Base-by-base conservation (phyloP, 2,888 invertebrate species). In the Eupelmus urozonus region DNA sequence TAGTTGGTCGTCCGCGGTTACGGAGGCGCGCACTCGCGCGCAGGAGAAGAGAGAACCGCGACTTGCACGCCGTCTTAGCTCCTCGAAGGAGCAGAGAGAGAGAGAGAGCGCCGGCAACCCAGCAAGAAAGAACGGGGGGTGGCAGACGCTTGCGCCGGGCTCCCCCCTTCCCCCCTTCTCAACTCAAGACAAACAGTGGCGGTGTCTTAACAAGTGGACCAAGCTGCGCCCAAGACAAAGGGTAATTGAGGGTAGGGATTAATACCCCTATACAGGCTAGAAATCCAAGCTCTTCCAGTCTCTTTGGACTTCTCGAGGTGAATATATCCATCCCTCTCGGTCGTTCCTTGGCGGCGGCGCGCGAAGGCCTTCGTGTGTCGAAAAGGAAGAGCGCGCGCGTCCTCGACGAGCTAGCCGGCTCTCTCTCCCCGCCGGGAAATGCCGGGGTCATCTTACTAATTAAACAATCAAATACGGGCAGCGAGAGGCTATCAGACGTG, bases 181-280 rank as follows among this genome's bases (percentile, higher is more conserved):
- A n/a, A n/a, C n/a, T n/a, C 85, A 89, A 90, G 89, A 90, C 89
- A 90, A 90, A 90, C 89, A 89, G 89, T 90, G 87, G 89, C 88
- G 89, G 89, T 89, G 89, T 90, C 89, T 89, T 90, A 90, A 90
- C 89, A 89, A 90, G 89, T 89, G 89, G 89, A 89, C 89, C 88
- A 89, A 89, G 88, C 89, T 87, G 88, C 85, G 88, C 89, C 88
- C 89, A 90, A 90, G 89, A 89, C 89, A 90, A 90, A 89, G 89
- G 89, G 89, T 89, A 90, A 90, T 90, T 90, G 89, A 90, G 89
- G 88, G 87, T 88, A 88, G 88, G 89, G 89, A 89, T 90, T 90
- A 89, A 90, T 90, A 88, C 89, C 89, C 89, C 88, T 89, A 89
- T 89, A 89, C 87, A 87, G 84, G 83, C 85, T 5, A 16, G 16